phyloP scores from a whole-genome alignment of 2,113 vertebrate species.

The Scomber colias region DNA sequence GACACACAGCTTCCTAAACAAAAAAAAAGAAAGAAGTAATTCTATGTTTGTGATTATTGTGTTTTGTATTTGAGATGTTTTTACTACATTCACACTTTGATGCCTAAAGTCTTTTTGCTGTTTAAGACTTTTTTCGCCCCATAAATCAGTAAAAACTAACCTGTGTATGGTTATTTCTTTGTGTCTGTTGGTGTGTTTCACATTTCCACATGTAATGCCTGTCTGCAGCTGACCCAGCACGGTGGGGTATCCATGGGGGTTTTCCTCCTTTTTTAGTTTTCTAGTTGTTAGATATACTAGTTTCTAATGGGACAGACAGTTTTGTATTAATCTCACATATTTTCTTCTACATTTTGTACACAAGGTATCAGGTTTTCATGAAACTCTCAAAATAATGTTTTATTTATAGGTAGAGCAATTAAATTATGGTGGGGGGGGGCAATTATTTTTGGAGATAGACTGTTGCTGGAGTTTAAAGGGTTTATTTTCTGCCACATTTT shows the following conservation, averaged over 20 bases:
- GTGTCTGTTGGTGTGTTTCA: neutral
- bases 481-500: neutral
- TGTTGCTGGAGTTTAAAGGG: neutral
- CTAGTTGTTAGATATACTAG: too few species aligned
- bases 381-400: neutral
- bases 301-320: too few species aligned
- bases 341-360: neutral
- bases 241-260: neutral
- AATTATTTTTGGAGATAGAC: neutral
- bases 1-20: neutral
- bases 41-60: slow-evolving; percentile 11
- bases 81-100: slow-evolving; percentile 70
- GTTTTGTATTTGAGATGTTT: slow-evolving; percentile 35
- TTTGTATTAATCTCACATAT: too few species aligned
- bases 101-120: slow-evolving; percentile 32
- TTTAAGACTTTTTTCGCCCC: slow-evolving; percentile 19
- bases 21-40: slow-evolving; percentile 25
- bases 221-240: neutral
- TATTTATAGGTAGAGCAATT: neutral
- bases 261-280: neutral
- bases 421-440: neutral
- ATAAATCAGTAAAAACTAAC: slow-evolving; percentile 52
- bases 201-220: neutral
- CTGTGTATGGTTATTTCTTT: slow-evolving; percentile 16
- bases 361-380: neutral